phyloP scores from a whole-genome alignment of 2,797 vertebrate genomes.

The Discoglossus pictus region DNA sequence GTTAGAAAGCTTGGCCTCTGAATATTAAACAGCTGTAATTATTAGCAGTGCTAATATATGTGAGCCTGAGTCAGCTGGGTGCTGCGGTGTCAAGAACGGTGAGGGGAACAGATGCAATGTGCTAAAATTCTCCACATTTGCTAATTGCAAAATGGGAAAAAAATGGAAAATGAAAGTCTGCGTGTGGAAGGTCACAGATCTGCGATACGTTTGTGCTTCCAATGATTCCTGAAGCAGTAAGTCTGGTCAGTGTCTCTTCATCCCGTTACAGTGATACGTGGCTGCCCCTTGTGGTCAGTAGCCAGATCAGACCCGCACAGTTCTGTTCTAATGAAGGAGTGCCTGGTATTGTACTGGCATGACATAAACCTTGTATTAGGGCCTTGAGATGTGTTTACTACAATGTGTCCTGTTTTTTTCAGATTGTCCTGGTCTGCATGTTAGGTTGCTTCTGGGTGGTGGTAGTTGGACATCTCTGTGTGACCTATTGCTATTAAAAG shows the following conservation, averaged over 20 bases:
- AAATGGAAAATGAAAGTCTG: slow-evolving; percentile 33
- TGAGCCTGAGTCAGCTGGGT: slow-evolving; percentile 50
- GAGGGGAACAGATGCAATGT: slow-evolving; percentile 50
- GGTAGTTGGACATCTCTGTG: too few species aligned
- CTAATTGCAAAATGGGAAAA: slow-evolving; percentile 37
- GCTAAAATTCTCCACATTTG: slow-evolving; percentile 45
- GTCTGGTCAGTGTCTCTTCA: background rate
- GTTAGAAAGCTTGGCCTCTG: slow-evolving; percentile 36
- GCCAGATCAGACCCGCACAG: background rate
- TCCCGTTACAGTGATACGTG: slow-evolving; percentile 7
- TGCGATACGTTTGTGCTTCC: slow-evolving; percentile 6
- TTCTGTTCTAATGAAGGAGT: too few species aligned
- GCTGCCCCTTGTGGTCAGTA: slow-evolving; percentile 35
- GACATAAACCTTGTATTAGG: too few species aligned
- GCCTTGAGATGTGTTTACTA: too few species aligned
- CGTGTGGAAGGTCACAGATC: slow-evolving; percentile 38
- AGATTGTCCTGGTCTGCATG: too few species aligned
- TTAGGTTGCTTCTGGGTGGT: too few species aligned
- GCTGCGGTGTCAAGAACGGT: slow-evolving; percentile 42
- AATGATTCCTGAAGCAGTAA: slow-evolving; percentile 16
- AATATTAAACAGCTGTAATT: slow-evolving; percentile 52
- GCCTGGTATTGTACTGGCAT: too few species aligned
- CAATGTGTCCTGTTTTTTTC: too few species aligned
- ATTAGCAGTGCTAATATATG: slow-evolving; percentile 52
- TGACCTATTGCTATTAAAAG: too few species aligned